These are phyloP conservation scores for Squalus acanthias DNA, from an alignment of 2,797 vertebrate species.

Conservation along the genomic window DNA sequence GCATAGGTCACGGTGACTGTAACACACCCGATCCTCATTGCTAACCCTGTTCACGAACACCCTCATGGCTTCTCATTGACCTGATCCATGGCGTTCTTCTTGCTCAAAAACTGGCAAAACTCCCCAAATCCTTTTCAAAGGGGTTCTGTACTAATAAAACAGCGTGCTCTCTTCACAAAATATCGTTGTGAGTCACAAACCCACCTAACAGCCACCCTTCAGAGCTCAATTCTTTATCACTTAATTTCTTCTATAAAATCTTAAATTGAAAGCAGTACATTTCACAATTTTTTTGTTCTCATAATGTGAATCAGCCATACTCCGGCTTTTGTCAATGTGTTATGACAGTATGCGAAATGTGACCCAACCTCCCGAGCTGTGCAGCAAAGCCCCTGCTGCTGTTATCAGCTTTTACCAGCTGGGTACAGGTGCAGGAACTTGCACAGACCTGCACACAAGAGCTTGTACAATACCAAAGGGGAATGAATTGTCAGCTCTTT, in stretches of 20 bases:
- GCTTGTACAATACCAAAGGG: neutral
- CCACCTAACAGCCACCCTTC: neutral
- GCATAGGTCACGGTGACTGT: neutral
- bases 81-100: neutral
- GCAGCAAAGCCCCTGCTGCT: neutral
- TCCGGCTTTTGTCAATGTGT: neutral
- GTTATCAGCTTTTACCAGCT: constrained; percentile 16
- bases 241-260: neutral
- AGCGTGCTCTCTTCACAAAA: neutral
- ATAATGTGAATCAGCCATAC: neutral
- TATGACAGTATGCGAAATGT: neutral
- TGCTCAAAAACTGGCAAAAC: neutral
- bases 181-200: neutral
- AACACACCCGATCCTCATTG: neutral
- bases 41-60: neutral
- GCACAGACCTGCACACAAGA: neutral
- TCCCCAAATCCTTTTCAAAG: neutral
- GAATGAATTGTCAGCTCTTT: neutral
- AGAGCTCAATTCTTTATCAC: neutral
- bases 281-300: neutral
- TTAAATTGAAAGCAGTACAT: too few species aligned
- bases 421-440: neutral
- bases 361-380: neutral
- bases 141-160: neutral
- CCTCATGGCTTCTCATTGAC: neutral